Conservation (phyloP, 2,888 invertebrate species). For the Drosophila neotestacea region DNA sequence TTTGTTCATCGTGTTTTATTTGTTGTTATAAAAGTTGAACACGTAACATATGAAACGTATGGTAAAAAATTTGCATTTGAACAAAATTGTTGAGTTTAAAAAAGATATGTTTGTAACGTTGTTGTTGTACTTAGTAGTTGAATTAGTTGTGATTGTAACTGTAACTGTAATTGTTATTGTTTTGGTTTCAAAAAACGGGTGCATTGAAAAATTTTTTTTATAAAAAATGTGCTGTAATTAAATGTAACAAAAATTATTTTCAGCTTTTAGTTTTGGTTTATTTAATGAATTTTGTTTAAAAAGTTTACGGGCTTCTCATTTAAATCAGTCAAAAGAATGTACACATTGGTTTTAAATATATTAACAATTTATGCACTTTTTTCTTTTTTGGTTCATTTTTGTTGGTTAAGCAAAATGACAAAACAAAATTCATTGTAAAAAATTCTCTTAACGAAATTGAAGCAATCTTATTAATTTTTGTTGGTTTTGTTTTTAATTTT, state of each 20-base stretch:
- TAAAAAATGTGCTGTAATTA: slow-evolving; percentile 76
- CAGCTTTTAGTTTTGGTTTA: slow-evolving; percentile 45
- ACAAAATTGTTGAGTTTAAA: slow-evolving; percentile 57
- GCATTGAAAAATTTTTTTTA: slow-evolving; percentile 73
- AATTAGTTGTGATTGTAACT: slow-evolving; percentile 54
- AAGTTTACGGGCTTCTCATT: slow-evolving; percentile 42
- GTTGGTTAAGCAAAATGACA: slow-evolving; percentile 56
- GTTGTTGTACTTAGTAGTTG: slow-evolving; percentile 58
- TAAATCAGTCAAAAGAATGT: slow-evolving; percentile 28
- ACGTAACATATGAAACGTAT: slow-evolving; percentile 68
- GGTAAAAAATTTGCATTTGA: slow-evolving; percentile 63
- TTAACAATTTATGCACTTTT: slow-evolving; percentile 53
- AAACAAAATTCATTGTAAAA: slow-evolving; percentile 74
- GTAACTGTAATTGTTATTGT: slow-evolving; percentile 45
- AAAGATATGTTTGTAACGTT: slow-evolving; percentile 65
- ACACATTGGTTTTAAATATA: slow-evolving; percentile 35
- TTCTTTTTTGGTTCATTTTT: slow-evolving; percentile 13
- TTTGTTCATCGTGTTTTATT: slow-evolving; percentile 42
- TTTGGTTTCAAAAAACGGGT: slow-evolving; percentile 73
- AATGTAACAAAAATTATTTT: slow-evolving; percentile 71
- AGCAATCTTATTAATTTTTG: slow-evolving; percentile 54
- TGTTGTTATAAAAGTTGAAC: slow-evolving; percentile 53
- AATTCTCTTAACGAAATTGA: slow-evolving; percentile 54
- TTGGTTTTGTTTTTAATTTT: slow-evolving; percentile 26
- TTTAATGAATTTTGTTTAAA: slow-evolving; percentile 71